Base-by-base conservation (phyloP, 2,888 invertebrate genomes). In the Eupithecia vulgata region DNA sequence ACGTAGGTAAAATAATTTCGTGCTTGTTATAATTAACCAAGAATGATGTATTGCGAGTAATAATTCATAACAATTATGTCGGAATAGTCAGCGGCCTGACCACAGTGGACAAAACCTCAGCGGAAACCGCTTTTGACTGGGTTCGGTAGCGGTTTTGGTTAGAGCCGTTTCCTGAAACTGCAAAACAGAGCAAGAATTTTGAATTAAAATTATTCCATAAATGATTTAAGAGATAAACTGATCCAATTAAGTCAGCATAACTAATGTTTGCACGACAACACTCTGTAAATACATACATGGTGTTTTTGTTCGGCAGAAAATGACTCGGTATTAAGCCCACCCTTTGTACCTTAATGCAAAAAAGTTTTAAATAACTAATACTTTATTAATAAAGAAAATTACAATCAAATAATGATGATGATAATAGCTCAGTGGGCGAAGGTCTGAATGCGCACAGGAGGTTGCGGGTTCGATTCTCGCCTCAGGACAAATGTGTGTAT, bases 11-110 rank as follows among this genome's bases (percentile, higher is more conserved):
- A 30, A 61, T 34, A 1, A 61, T 61, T 34, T 82, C 81, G 80
- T 83, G 81, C 83, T 83, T 83, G 82, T 82, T 81, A 79, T 81
- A 84, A 84, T 86, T 62, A 83, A 80, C 76, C 76, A 80, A 79
- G 80, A 80, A 77, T 83, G 82, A 85, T 83, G 80, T 81, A 81
- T 78, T 81, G 80, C 79, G 80, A 84, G 83, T 82, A 83, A 81
- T 78, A 81, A 83, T 82, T 82, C 82, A 82, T 82, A 79, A 79
- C 78, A 65, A 68, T 59, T 45, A 65, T 21, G 65, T n/a, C 40
- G 10, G n/a, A 68, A 68, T 57, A 45, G 42, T 8, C n/a, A 68
- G 59, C 72, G 68, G 59, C 57, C 40, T 17, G 25, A 48, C 21
- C 25, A 17, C n/a, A 72, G 65, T 65, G 68, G 45, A 72, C 40